Evolutionary conservation across 2,113 vertebrate genomes (phyloP).

Genomic region (Nicator chloris): DNA sequence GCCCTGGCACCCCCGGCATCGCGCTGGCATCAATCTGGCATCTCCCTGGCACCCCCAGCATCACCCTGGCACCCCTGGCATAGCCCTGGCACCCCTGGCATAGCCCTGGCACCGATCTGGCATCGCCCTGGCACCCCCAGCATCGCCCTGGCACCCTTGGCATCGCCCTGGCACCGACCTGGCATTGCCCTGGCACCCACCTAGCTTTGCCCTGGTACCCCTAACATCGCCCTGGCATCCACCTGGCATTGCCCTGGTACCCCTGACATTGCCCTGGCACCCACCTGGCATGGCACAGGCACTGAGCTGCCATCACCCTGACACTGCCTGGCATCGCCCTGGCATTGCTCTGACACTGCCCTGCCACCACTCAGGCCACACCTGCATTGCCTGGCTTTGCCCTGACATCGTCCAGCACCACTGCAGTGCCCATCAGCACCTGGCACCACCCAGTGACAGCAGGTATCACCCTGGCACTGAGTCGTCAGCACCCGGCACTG

Average conservation of each 20-base stretch:
- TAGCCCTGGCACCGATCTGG: rapidly evolving
- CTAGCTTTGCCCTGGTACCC: neutral
- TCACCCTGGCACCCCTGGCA: neutral
- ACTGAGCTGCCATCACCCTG: rapidly evolving
- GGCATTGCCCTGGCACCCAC: rapidly evolving
- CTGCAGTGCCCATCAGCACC: neutral
- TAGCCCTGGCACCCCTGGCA: rapidly evolving
- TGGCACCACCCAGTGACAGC: rapidly evolving
- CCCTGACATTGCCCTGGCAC: rapidly evolving
- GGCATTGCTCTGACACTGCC: no score
- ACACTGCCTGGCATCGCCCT: rapidly evolving
- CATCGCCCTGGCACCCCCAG: rapidly evolving
- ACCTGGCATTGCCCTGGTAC: neutral
- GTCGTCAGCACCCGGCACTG: rapidly evolving
- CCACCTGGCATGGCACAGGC: rapidly evolving
- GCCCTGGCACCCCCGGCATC: rapidly evolving
- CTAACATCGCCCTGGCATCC: rapidly evolving
- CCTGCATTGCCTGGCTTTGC: neutral
- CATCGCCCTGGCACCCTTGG: rapidly evolving
- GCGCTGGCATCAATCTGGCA: no score
- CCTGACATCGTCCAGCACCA: neutral
- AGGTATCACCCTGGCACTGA: neutral
- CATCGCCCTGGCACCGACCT: rapidly evolving
- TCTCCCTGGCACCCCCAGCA: no score
- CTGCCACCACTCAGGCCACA: no score